Evolutionary conservation across 2,888 invertebrate species (phyloP).

Genomic region (Steinernema scapterisci): DNA sequence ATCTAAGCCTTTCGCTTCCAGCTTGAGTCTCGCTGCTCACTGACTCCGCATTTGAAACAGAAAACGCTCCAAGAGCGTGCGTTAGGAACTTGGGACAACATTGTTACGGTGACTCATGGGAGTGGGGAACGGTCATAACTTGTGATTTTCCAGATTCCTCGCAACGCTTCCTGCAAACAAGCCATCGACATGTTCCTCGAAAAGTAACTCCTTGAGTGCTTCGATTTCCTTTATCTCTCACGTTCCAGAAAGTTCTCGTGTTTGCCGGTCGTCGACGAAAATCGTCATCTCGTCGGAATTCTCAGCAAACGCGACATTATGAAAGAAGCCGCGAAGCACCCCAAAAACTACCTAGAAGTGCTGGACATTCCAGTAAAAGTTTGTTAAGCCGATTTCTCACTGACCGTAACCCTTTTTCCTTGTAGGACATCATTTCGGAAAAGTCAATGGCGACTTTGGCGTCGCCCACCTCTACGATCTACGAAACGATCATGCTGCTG

Average conservation of each 20-base stretch:
- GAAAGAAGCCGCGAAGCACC: conserved; percentile 47
- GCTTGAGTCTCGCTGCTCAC: conserved; percentile 55
- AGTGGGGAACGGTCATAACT: too few relatives aligned
- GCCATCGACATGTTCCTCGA: conserved; percentile 53
- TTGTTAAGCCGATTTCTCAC: neutral
- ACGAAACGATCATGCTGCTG: conserved; percentile 50
- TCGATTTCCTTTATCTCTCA: too few relatives aligned
- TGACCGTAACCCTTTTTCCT: neutral
- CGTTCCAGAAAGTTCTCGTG: conserved; percentile 50
- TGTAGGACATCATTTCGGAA: conserved; percentile 1
- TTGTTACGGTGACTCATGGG: conserved; percentile 47
- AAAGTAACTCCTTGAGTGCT: conserved; percentile 33
- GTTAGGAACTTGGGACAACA: conserved; percentile 60
- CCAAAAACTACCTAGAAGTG: conserved; percentile 49
- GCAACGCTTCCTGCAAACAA: conserved; percentile 44
- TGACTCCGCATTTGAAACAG: conserved; percentile 56
- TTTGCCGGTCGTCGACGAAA: conserved; percentile 52
- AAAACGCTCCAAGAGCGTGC: conserved; percentile 53
- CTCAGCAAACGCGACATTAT: conserved; percentile 24
- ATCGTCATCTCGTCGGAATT: conserved; percentile 39
- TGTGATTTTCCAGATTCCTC: conserved; percentile 44
- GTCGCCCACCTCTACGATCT: conserved; percentile 45
- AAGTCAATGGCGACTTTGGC: conserved; percentile 38
- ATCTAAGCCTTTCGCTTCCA: conserved; percentile 34
- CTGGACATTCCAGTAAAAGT: conserved; percentile 50